Evolutionary conservation across 2,888 invertebrate species (phyloP), one percentile per base, ranked within the genome.

Genomic region (Coelopa pilipes): DNA sequence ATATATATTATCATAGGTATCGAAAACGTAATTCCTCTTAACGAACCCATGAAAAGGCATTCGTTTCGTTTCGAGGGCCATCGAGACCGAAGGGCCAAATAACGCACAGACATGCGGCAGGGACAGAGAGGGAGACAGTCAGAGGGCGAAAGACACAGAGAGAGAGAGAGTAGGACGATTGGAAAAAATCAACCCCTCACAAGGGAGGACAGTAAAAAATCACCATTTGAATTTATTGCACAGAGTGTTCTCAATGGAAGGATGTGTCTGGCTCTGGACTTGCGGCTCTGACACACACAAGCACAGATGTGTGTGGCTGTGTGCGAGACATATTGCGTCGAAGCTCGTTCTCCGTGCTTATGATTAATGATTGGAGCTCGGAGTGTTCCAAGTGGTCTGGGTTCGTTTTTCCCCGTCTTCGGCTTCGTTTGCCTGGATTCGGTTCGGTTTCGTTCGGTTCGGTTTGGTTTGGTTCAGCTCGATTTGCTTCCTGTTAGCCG

Each of bases 321-420:
- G 12, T 49, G 12, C 24, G 21, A 5, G 53, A 11, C 7, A 13
- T 24, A 53, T 19, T 55, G 55, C 9, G 34, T 24, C 34, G 24
- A 55, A 46, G 57, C 19, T 69, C 15, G 19, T 65, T 17, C 46
- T 65, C 46, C 17, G 1, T 57, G 57, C 55, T 69, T 69, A 69
- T 69, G 69, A 69, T 69, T 69, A 69, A 69, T 69, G 57, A 69
- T 46, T 69, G 69, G 69, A 17, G 69, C 57, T 69, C 45, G 57
- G 7, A 50, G 5, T 21, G 50, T 15, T 67, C 50, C 15, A 15
- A 24, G 19, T 21, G 13, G 19, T 49, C 9, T 11, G n/a, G 53
- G 55, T 34, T 24, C n/a, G 53, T 5, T 17, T 53, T 53, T 68
- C 34, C 57, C 19, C 12, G 57, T 19, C 19, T 59, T 10, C 10